Conservation (phyloP, 2,888 invertebrate species). For the Clanis bilineata region DNA sequence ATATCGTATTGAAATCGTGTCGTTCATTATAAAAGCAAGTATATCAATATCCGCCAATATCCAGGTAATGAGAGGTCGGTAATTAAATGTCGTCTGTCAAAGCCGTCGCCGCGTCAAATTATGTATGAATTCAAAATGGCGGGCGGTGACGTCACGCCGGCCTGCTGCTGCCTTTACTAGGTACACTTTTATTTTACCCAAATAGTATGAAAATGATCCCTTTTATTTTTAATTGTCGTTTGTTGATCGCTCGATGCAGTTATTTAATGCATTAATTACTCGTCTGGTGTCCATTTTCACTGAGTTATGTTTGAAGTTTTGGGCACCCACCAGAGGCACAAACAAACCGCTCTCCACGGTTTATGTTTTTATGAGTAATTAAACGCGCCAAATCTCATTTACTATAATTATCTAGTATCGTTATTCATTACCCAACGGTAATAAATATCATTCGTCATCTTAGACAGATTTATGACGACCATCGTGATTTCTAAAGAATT, state of each 20-base stretch:
- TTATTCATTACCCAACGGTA: not conserved
- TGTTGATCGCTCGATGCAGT: not conserved
- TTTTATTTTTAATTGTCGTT: not conserved
- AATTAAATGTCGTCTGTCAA: slow-evolving; percentile 80
- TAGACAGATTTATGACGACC: not conserved
- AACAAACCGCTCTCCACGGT: too few relatives aligned
- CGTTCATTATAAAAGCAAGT: slow-evolving; percentile 31
- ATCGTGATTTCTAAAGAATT: not conserved
- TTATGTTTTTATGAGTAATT: not conserved
- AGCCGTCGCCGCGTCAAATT: slow-evolving; percentile 73
- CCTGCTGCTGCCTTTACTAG: not conserved
- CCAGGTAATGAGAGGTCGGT: slow-evolving; percentile 79
- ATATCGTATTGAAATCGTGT: slow-evolving; percentile 40
- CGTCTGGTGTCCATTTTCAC: too few relatives aligned
- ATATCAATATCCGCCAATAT: slow-evolving; percentile 72
- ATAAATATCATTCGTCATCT: not conserved
- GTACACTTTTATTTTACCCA: not conserved
- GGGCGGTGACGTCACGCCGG: slow-evolving; percentile 50
- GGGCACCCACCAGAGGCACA: too few relatives aligned
- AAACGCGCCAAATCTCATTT: not conserved
- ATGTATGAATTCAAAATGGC: slow-evolving; percentile 68
- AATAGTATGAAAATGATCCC: not conserved
- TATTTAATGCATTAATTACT: too few relatives aligned
- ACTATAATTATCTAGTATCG: not conserved
- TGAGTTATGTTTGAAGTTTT: too few relatives aligned